Evolutionary conservation across 2,113 vertebrate species (phyloP).

Genomic region (Recurvirostra avosetta): DNA sequence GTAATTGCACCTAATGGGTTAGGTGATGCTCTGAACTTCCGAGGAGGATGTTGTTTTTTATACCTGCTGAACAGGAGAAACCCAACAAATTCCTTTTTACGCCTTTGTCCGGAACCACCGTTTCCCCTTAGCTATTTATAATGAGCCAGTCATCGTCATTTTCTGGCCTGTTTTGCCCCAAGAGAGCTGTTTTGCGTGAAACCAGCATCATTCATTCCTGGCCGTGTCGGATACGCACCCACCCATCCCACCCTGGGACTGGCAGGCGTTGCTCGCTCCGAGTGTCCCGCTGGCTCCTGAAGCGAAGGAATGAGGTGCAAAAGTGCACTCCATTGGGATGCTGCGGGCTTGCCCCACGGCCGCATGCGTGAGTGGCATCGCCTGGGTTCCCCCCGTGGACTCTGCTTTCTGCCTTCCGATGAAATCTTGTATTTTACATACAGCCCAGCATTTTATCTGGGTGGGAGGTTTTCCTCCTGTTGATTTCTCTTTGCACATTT

Average conservation of each 20-base stretch:
- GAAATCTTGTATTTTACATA: background rate
- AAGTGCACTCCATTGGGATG: fast-evolving
- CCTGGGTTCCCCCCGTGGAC: background rate
- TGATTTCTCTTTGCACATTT: background rate
- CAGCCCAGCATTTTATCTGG: background rate
- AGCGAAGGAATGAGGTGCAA: background rate
- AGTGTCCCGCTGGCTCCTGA: background rate
- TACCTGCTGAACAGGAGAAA: slow-evolving; percentile 28
- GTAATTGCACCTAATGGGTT: background rate
- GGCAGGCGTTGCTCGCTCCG: fast-evolving
- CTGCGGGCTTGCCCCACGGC: fast-evolving
- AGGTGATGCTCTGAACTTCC: background rate
- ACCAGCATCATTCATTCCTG: background rate
- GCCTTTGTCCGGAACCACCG: background rate
- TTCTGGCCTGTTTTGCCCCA: background rate
- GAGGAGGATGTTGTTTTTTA: background rate
- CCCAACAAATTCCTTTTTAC: background rate
- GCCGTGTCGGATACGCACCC: background rate
- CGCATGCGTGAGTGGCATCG: background rate
- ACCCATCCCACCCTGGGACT: background rate
- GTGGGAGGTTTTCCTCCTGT: background rate
- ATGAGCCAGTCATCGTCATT: background rate
- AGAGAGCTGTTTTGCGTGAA: background rate
- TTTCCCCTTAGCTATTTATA: slow-evolving; percentile 25
- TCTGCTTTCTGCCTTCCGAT: background rate